Evolutionary conservation across 2,888 invertebrate genomes (phyloP).

Genomic region (Cyrtodaria siliqua): DNA sequence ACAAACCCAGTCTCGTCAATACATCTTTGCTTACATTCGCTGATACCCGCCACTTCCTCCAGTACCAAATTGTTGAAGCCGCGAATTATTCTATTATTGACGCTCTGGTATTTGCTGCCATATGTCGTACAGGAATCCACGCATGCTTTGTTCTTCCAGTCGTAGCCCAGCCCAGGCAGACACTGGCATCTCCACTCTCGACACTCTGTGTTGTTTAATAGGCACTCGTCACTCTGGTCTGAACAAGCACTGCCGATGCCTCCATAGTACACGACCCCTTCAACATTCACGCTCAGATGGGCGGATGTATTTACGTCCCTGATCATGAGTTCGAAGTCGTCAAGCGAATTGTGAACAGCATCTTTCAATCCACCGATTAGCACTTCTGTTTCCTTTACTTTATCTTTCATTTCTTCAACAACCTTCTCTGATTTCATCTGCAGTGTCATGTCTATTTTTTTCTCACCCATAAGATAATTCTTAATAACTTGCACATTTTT

Average conservation of each 20-base stretch:
- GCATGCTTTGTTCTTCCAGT: constrained; percentile 24
- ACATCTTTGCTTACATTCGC: constrained; percentile 39
- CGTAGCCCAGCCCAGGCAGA: constrained; percentile 42
- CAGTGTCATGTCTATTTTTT: constrained; percentile 21
- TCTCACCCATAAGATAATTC: constrained; percentile 37
- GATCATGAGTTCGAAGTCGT: constrained; percentile 32
- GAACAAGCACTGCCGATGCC: constrained; percentile 46
- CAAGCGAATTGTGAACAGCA: constrained; percentile 8
- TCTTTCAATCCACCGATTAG: constrained; percentile 21
- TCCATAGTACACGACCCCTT: constrained; percentile 51
- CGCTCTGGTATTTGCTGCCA: constrained; percentile 45
- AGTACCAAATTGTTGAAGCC: constrained; percentile 38
- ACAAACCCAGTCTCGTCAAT: constrained; percentile 21
- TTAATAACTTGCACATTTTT: constrained; percentile 16
- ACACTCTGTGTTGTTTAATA: constrained; percentile 39
- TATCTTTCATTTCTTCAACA: constrained; percentile 40
- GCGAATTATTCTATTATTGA: constrained; percentile 35
- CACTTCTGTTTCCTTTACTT: constrained; percentile 28
- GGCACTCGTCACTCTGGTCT: constrained; percentile 34
- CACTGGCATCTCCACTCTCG: constrained; percentile 52
- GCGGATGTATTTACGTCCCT: constrained; percentile 43
- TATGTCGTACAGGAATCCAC: constrained; percentile 30
- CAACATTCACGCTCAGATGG: constrained; percentile 40
- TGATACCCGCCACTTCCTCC: constrained; percentile 23
- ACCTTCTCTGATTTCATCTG: constrained; percentile 15